These are phyloP conservation scores for Polydrusus pterygomalis DNA, from an alignment of 2,888 invertebrate genomes.

Conservation along the genomic window DNA sequence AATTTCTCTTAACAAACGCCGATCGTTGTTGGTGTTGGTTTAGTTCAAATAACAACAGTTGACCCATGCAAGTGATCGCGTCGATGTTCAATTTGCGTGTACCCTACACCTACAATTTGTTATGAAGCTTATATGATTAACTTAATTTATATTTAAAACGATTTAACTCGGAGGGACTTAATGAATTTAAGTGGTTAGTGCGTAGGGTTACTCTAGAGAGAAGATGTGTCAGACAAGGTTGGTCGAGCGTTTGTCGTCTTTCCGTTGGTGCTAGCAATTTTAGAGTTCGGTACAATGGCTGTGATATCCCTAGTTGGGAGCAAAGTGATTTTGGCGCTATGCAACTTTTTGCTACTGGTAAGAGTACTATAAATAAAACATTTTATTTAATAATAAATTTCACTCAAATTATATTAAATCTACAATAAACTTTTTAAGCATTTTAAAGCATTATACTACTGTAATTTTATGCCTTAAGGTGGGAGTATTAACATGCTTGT, in stretches of 20 bases:
- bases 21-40: background rate
- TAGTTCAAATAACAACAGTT: background rate
- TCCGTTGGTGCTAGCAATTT: background rate
- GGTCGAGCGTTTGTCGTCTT: conserved; percentile 14
- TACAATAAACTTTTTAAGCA: no score
- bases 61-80: background rate
- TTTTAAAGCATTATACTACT: no score
- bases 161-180: conserved; percentile 41
- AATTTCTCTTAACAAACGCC: conserved; percentile 23
- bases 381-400: no score
- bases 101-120: background rate
- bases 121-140: conserved; percentile 9
- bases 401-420: no score
- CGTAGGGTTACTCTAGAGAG: conserved; percentile 41
- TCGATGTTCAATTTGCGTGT: background rate
- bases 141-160: conserved; percentile 34
- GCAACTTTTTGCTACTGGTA: conserved; percentile 80
- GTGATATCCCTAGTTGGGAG: conserved; percentile 73
- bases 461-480: no score
- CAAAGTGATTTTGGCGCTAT: conserved; percentile 79
- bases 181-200: conserved; percentile 46
- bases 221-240: conserved; percentile 40
- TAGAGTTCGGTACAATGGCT: conserved; percentile 59
- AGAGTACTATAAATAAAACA: no score
- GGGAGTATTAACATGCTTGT: no score